phyloP scores from a whole-genome alignment of 1,140 invertebrate genomes.

The Ridgeia piscesae region DNA sequence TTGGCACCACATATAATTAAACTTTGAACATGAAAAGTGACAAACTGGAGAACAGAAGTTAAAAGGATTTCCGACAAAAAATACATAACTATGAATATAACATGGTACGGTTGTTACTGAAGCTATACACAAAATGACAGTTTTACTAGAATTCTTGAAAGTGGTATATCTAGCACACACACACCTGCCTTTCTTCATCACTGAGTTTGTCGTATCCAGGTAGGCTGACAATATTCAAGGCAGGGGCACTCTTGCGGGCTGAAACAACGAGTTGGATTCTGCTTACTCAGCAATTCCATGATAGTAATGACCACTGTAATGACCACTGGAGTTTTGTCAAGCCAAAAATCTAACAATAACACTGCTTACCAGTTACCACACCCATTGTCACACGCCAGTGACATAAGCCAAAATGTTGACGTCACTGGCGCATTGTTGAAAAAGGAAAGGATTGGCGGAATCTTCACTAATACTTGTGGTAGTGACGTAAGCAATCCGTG shows the following conservation, averaged over 20 bases:
- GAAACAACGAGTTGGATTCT: constrained; percentile 12
- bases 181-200: constrained; percentile 67
- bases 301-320: not conserved
- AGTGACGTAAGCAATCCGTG: too few species aligned
- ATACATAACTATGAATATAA: not conserved
- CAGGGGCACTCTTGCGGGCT: constrained; percentile 61
- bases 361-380: too few species aligned
- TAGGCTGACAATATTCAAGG: constrained; percentile 74
- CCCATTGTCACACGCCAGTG: too few species aligned
- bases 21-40: not conserved
- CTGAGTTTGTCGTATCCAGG: constrained; percentile 78
- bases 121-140: too few species aligned
- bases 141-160: too few species aligned
- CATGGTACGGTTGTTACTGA: not conserved
- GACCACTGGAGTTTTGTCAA: not conserved
- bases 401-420: too few species aligned
- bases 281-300: not conserved
- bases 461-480: too few species aligned
- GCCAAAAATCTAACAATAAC: not conserved
- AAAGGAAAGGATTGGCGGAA: too few species aligned
- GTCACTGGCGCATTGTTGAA: too few species aligned
- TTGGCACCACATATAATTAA: not conserved
- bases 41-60: not conserved
- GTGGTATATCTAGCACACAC: not conserved
- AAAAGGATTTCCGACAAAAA: not conserved